Percentiles rank a stretch among this genome's conserved stretches.
These are phyloP conservation scores for Trachelus iudaicus DNA, from an alignment of 2,888 invertebrate species.

Conservation along the genomic window DNA sequence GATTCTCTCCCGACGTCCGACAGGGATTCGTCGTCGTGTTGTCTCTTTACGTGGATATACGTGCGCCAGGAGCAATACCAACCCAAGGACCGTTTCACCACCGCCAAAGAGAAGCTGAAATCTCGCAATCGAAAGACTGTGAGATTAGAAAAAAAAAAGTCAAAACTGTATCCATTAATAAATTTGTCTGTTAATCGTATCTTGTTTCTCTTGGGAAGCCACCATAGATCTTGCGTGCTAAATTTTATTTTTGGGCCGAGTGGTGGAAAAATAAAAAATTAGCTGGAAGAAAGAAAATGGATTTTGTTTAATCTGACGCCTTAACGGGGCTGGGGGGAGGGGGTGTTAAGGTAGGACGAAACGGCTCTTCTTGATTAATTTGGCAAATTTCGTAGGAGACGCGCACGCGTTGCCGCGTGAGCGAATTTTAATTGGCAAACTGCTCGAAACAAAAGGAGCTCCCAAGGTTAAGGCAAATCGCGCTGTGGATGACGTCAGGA, in stretches of 20 bases:
- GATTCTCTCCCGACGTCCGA: constrained; percentile 28
- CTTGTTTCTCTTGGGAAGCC: background rate
- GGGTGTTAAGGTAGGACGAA: background rate
- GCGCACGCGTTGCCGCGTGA: constrained; percentile 9
- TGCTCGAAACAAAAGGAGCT: constrained; percentile 41
- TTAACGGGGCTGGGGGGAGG: too few species aligned
- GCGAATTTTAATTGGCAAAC: constrained; percentile 46
- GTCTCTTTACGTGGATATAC: background rate
- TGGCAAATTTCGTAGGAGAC: background rate
- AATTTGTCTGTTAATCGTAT: background rate
- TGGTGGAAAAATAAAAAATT: background rate
- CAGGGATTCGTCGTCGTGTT: too few species aligned
- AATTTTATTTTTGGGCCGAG: background rate
- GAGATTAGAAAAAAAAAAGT: background rate
- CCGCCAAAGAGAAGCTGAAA: background rate
- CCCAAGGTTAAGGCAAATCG: constrained; percentile 60
- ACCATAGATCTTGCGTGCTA: background rate
- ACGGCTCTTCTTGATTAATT: background rate
- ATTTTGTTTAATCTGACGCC: background rate
- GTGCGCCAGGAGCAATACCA: background rate
- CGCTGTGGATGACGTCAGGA: constrained; percentile 60
- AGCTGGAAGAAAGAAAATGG: background rate
- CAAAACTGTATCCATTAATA: background rate
- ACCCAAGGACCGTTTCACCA: background rate
- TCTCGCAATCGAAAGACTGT: background rate